Conservation (phyloP, 2,888 invertebrate genomes). For the Notodonta dromedarius region DNA sequence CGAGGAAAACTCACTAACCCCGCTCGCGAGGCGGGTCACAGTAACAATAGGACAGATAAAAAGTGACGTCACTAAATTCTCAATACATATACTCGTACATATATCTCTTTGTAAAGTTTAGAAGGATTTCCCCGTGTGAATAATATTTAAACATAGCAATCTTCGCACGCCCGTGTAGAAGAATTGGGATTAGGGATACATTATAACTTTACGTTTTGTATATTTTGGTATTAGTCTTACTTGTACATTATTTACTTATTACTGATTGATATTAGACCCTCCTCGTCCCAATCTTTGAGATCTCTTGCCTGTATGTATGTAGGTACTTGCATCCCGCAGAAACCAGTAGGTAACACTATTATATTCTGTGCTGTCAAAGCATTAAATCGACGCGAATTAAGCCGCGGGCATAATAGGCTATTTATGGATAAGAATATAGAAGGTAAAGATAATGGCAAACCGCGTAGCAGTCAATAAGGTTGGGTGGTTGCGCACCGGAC, state of each 20-base stretch:
- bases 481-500: slow-evolving; percentile 24
- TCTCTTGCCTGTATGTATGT: too few relatives aligned
- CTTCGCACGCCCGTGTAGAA: too few relatives aligned
- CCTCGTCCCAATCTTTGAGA: too few relatives aligned
- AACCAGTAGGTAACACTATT: too few relatives aligned
- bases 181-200: too few relatives aligned
- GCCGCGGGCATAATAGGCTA: not conserved
- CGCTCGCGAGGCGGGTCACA: slow-evolving; percentile 33
- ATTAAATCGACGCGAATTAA: not conserved
- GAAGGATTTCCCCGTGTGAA: not conserved
- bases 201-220: too few relatives aligned
- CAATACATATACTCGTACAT: slow-evolving; percentile 4
- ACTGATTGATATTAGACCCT: too few relatives aligned
- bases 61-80: slow-evolving; percentile 22
- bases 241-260: too few relatives aligned
- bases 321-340: too few relatives aligned
- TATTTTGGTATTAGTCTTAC: too few relatives aligned
- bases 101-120: not conserved
- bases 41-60: slow-evolving; percentile 24
- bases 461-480: slow-evolving; percentile 16
- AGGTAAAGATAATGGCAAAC: not conserved
- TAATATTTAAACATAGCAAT: too few relatives aligned
- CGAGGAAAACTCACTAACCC: slow-evolving; percentile 38
- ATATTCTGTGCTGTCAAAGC: too few relatives aligned
- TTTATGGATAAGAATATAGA: not conserved